Percentiles rank a stretch among this genome's conserved stretches.
phyloP scores from a whole-genome alignment of 2,113 vertebrate species.

The Phocoena sinus region DNA sequence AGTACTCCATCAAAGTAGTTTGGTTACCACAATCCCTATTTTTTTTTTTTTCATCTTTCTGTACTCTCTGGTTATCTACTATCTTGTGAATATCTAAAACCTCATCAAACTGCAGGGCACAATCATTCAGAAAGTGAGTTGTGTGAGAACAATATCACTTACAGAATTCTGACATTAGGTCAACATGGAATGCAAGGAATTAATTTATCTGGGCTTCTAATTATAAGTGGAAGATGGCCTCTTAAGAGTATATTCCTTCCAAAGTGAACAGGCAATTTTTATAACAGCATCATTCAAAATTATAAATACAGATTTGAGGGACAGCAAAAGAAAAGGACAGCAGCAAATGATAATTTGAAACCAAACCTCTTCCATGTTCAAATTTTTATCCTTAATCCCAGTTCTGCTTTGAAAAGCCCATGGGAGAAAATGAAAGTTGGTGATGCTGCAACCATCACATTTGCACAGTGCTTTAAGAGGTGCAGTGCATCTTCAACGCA shows the following conservation, averaged over 20 bases:
- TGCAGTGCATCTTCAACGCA: background rate
- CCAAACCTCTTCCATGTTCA: background rate
- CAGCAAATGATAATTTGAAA: background rate
- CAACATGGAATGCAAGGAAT: background rate
- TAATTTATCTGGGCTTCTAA: background rate
- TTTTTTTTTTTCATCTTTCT: background rate
- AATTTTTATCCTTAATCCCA: conserved; percentile 3
- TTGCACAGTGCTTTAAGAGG: background rate
- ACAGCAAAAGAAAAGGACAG: background rate
- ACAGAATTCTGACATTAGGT: background rate
- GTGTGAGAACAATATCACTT: background rate
- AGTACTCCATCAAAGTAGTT: background rate
- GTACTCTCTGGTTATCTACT: background rate
- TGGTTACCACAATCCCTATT: background rate
- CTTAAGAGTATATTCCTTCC: background rate
- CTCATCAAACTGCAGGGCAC: background rate
- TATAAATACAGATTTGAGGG: background rate
- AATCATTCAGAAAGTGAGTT: background rate
- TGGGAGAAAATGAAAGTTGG: background rate
- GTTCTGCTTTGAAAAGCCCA: background rate
- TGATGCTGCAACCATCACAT: background rate
- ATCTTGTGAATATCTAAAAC: background rate
- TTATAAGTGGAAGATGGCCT: background rate
- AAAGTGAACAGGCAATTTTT: conserved; percentile 24
- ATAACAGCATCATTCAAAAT: background rate